Evolutionary conservation across 2,888 invertebrate species (phyloP).

Genomic region (Antheraea yamamai): DNA sequence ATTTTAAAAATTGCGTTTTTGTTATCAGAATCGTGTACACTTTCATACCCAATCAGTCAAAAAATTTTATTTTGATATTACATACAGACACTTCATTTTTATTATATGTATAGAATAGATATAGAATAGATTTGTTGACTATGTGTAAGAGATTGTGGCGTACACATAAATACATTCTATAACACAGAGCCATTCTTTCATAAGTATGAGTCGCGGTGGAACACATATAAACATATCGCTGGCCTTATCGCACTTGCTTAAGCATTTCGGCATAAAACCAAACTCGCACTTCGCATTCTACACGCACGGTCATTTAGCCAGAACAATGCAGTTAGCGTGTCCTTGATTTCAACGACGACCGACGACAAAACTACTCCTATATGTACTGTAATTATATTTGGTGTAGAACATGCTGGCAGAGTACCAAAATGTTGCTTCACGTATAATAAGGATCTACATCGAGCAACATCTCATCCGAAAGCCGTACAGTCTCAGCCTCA

Average conservation of each 20-base stretch:
- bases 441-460: conserved; percentile 75
- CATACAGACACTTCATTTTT: too few species aligned
- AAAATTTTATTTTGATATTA: too few species aligned
- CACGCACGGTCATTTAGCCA: conserved; percentile 26
- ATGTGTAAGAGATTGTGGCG: neutral
- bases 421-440: conserved; percentile 76
- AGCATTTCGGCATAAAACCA: neutral
- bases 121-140: too few species aligned
- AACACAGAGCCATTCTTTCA: neutral
- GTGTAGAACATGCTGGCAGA: conserved; percentile 64
- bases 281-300: conserved; percentile 18
- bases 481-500: conserved; percentile 51
- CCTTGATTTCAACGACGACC: conserved; percentile 30
- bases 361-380: conserved; percentile 17
- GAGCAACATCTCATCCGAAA: conserved; percentile 40
- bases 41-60: too few species aligned
- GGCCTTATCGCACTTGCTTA: neutral
- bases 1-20: too few species aligned
- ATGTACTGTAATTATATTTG: conserved; percentile 21
- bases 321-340: conserved; percentile 32
- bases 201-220: neutral
- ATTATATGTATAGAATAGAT: too few species aligned
- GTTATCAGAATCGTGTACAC: too few species aligned
- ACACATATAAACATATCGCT: neutral
- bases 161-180: neutral